Percentiles rank a stretch among this genome's conserved stretches.
These are phyloP conservation scores for Drosophila affinis DNA, from an alignment of 2,888 invertebrate genomes.

Conservation along the genomic window DNA sequence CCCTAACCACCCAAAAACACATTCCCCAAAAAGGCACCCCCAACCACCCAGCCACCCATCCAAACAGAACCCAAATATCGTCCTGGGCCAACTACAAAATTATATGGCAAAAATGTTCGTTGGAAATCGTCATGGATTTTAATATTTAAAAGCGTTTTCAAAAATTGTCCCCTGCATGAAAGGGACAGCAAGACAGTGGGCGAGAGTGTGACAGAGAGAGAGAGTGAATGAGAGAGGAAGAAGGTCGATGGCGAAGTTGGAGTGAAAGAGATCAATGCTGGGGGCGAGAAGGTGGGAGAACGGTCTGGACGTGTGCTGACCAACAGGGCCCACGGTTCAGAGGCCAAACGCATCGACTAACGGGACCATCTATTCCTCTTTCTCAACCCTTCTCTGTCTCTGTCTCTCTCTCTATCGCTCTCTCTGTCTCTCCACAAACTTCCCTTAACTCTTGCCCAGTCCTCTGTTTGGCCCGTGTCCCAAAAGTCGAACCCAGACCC, in stretches of 20 bases:
- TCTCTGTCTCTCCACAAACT: not conserved
- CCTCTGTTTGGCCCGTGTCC: conserved; percentile 21
- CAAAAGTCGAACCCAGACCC: conserved; percentile 41
- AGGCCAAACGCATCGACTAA: conserved; percentile 74
- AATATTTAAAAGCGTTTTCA: conserved; percentile 82
- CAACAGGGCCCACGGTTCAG: conserved; percentile 71
- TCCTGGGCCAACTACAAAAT: conserved; percentile 61
- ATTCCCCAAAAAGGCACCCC: conserved; percentile 5
- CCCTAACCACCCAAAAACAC: not conserved
- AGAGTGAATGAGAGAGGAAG: conserved; percentile 8
- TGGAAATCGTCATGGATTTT: conserved; percentile 82
- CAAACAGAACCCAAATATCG: conserved; percentile 29
- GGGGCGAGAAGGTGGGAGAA: not conserved
- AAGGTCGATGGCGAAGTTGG: conserved; percentile 3
- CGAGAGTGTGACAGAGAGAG: not conserved
- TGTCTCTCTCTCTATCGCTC: not conserved
- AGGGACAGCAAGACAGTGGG: not conserved
- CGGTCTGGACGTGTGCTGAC: conserved; percentile 70
- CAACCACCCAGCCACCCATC: not conserved
- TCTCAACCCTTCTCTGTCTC: not conserved
- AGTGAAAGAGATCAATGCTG: not conserved
- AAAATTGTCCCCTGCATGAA: conserved; percentile 60
- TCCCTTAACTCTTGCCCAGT: not conserved
- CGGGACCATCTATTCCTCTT: conserved; percentile 25
- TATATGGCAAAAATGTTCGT: conserved; percentile 73